Base-by-base conservation (phyloP, 2,113 vertebrate genomes). In the Casuarius casuarius region DNA sequence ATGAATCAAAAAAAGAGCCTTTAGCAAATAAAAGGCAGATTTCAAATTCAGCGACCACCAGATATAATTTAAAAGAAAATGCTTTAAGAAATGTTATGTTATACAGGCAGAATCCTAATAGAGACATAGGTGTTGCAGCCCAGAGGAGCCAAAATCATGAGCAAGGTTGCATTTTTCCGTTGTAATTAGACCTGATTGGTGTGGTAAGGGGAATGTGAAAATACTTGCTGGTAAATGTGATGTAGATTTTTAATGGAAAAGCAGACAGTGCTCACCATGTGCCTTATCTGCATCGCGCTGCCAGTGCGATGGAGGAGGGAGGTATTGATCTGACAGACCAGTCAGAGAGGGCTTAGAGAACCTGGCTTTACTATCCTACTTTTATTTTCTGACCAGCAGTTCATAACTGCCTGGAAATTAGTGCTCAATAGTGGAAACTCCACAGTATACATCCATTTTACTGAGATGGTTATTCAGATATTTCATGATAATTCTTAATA, bases 61-160 rank as follows among this genome's bases (percentile, higher is more conserved):
- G 67, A 91, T 77, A 84, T 96, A 92, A 97, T 94, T 95, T 96
- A 84, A 95, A 97, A 93, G 65, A 77, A 70, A 96, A 95, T 16
- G 18, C 79, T 94, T 94, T 20, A n/a, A 95, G 89, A 96, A 97
- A 95, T 90, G 88, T 6, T 66, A 51, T 65, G 13, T 44, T 93
- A 75, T 44, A 31, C 15, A 26, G 38, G 29, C 52, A 72, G 29
- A 49, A 48, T 68, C 28, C 49, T 95, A 81, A 86, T 52, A 92
- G 80, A 89, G 67, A 92, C 6, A 1, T 75, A 46, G 33, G 20
- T 80, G 70, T 73, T 80, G 28, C 59, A 75, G 49, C 83, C 48
- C 49, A 40, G 35, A 54, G 88, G 28, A 86, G 62, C 29, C 90
- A 54, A 94, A 92, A 65, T 87, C 14, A 12, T 72, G 63, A 65